phyloP scores from a whole-genome alignment of 2,888 invertebrate genomes.

The Hofmannophila pseudospretella region DNA sequence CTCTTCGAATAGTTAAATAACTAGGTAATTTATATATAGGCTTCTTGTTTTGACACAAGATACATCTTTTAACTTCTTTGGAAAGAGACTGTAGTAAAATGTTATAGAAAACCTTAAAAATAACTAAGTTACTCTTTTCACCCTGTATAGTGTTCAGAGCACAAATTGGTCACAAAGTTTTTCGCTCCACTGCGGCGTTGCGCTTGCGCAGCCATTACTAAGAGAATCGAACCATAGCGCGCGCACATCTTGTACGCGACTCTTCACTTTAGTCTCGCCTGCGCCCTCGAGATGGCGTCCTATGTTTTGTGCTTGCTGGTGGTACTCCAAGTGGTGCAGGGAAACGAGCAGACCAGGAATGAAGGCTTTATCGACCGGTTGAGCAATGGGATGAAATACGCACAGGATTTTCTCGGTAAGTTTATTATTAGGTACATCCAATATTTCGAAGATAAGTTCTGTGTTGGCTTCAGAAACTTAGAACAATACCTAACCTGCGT shows the following conservation, averaged over 20 bases:
- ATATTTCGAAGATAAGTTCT: background rate
- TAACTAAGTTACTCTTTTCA: conserved; percentile 24
- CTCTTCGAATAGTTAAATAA: background rate
- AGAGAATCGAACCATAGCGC: conserved; percentile 48
- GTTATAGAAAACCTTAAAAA: no score
- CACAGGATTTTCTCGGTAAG: conserved; percentile 63
- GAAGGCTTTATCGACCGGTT: conserved; percentile 56
- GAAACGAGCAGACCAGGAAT: conserved; percentile 36
- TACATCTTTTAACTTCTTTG: background rate
- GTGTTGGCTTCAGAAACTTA: background rate
- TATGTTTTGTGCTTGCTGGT: conserved; percentile 37
- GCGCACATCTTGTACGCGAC: conserved; percentile 10
- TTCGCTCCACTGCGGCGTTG: conserved; percentile 54
- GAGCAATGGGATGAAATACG: conserved; percentile 62
- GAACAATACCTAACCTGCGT: no score
- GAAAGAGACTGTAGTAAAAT: background rate
- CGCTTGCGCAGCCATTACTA: conserved; percentile 49
- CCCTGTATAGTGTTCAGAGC: conserved; percentile 35
- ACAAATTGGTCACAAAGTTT: conserved; percentile 37
- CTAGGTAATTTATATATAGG: no score
- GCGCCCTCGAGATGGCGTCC: conserved; percentile 58
- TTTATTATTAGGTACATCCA: conserved; percentile 7
- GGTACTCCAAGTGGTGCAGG: conserved; percentile 27
- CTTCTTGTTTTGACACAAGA: no score
- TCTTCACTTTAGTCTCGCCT: conserved; percentile 38